These are phyloP conservation scores for Cosmia pyralina DNA, from an alignment of 2,888 invertebrate species.

Conservation along the genomic window DNA sequence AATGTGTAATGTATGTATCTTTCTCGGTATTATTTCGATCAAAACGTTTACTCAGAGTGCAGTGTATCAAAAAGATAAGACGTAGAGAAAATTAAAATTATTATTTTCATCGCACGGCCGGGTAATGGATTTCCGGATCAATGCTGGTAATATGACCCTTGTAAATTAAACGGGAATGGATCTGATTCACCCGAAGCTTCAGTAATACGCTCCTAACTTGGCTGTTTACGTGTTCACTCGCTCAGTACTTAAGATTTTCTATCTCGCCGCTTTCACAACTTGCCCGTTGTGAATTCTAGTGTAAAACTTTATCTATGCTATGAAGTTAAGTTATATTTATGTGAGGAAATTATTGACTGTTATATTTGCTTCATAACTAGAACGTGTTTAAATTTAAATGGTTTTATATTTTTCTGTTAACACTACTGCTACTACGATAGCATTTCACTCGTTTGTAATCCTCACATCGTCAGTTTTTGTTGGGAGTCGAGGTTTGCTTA, in stretches of 20 bases:
- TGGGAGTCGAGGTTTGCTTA: background rate
- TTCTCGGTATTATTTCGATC: background rate
- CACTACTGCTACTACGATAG: background rate
- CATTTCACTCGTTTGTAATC: background rate
- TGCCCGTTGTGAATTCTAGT: constrained; percentile 58
- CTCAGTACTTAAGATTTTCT: constrained; percentile 64
- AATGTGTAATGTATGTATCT: background rate
- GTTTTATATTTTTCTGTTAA: background rate
- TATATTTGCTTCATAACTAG: background rate
- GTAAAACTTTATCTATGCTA: constrained; percentile 58
- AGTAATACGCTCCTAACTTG: constrained; percentile 53
- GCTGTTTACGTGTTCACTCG: constrained; percentile 62
- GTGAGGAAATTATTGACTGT: constrained; percentile 26
- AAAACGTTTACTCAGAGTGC: constrained; percentile 24
- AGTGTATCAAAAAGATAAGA: constrained; percentile 67
- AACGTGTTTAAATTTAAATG: background rate
- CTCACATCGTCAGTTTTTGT: background rate
- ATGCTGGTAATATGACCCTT: constrained; percentile 71
- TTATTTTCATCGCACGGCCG: constrained; percentile 62
- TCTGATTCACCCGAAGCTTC: constrained; percentile 48
- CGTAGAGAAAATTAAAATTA: constrained; percentile 69
- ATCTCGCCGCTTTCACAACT: constrained; percentile 64
- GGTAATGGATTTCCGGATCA: constrained; percentile 76
- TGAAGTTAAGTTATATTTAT: constrained; percentile 35
- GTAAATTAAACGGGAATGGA: constrained; percentile 67